Evolutionary conservation across 2,797 vertebrate genomes (phyloP).

Genomic region (Chrysolophus pictus): DNA sequence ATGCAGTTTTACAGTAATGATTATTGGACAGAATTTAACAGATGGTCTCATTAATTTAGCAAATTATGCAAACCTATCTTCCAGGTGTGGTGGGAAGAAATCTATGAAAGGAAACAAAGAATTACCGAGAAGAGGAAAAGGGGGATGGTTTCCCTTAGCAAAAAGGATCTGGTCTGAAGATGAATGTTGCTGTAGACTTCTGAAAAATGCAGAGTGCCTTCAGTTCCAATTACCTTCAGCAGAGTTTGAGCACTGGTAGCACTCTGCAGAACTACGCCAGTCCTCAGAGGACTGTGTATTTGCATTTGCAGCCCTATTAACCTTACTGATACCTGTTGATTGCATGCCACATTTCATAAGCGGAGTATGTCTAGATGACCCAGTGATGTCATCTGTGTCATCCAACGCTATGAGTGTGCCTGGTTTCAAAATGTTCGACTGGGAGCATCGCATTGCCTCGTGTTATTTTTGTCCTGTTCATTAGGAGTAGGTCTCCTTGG

Average conservation of each 20-base stretch:
- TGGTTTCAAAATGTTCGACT: background rate
- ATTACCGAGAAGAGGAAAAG: background rate
- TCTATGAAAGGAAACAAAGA: background rate
- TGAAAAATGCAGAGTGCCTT: constrained; percentile 46
- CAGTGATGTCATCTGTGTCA: background rate
- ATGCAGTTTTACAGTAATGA: background rate
- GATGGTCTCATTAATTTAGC: background rate
- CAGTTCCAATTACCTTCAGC: constrained; percentile 18
- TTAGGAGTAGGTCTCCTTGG: background rate
- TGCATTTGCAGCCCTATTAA: background rate
- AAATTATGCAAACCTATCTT: background rate
- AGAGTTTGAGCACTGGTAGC: background rate
- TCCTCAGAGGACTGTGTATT: background rate
- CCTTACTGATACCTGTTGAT: background rate
- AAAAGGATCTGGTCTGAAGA: background rate
- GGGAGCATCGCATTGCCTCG: background rate
- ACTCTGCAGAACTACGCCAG: background rate
- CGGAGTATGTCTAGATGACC: background rate
- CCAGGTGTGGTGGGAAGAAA: background rate
- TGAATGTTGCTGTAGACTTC: constrained; percentile 27
- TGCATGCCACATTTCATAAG: background rate
- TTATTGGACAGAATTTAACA: background rate
- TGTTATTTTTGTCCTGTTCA: background rate
- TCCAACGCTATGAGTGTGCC: background rate
- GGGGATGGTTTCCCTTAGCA: background rate